Conservation (phyloP, 2,113 vertebrate species). For the Rhodinocichla rosea region DNA sequence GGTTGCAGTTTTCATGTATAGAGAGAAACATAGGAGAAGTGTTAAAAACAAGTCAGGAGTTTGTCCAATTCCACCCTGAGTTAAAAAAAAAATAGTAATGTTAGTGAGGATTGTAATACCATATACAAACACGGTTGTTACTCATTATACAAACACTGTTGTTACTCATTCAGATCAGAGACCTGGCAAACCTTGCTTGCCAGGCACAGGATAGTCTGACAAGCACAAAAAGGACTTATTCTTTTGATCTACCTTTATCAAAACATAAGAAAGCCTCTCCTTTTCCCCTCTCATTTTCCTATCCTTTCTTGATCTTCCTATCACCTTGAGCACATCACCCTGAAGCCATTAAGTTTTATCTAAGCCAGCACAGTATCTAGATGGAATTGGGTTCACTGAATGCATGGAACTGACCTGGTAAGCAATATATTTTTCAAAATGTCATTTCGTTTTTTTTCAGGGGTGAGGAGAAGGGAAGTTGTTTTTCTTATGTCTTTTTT, state of each 20-base stretch:
- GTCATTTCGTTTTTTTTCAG: background rate
- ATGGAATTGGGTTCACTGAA: background rate
- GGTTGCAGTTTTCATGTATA: background rate
- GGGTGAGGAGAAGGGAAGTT: background rate
- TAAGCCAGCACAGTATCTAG: background rate
- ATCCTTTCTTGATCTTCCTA: background rate
- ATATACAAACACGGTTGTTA: background rate
- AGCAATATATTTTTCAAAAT: background rate
- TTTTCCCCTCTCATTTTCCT: background rate
- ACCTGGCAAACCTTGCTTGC: background rate
- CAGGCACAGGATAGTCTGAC: background rate
- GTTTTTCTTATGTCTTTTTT: background rate
- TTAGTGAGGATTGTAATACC: background rate
- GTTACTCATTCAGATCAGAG: background rate
- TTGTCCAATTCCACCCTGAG: accelerated
- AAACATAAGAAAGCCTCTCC: background rate
- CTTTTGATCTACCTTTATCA: background rate
- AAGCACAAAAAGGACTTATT: background rate
- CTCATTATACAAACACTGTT: background rate
- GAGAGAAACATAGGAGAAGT: background rate
- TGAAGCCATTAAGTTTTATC: background rate
- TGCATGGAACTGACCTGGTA: background rate
- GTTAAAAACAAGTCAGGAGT: background rate
- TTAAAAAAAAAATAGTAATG: background rate
- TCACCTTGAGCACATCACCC: background rate